A percentile compares a stretch with the other conserved stretches of the same genome.
These are phyloP conservation scores for Acomys russatus DNA, from an alignment of 2,797 vertebrate species.

Conservation along the genomic window DNA sequence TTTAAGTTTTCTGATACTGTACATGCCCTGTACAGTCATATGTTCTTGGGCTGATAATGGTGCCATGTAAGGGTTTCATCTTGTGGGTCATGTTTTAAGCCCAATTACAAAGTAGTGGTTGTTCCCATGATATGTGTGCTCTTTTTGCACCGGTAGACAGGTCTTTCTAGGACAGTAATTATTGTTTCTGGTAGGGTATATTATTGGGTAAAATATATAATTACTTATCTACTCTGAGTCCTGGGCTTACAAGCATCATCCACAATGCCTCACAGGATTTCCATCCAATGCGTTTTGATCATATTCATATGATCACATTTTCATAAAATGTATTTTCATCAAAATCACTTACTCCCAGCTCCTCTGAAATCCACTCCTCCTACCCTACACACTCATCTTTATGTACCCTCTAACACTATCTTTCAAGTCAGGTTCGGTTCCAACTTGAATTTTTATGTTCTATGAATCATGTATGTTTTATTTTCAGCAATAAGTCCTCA, in stretches of 20 bases:
- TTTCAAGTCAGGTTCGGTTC: neutral
- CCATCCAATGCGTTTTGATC: no score
- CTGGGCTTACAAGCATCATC: no score
- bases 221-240: neutral
- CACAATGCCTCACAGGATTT: no score
- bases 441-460: neutral
- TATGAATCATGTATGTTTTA: neutral
- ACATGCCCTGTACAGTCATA: no score
- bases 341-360: no score
- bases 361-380: no score
- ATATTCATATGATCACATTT: no score
- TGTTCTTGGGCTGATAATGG: neutral
- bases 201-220: neutral
- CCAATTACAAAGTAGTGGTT: neutral
- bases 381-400: no score
- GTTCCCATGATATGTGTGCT: neutral
- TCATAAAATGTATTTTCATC: no score
- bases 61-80: neutral
- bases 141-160: no score
- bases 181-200: neutral
- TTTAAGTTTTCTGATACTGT: neutral
- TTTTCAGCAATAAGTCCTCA: neutral
- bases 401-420: neutral
- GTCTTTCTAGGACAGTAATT: neutral
- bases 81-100: neutral